phyloP scores from a whole-genome alignment of 2,888 invertebrate genomes.

The Brenthis ino region DNA sequence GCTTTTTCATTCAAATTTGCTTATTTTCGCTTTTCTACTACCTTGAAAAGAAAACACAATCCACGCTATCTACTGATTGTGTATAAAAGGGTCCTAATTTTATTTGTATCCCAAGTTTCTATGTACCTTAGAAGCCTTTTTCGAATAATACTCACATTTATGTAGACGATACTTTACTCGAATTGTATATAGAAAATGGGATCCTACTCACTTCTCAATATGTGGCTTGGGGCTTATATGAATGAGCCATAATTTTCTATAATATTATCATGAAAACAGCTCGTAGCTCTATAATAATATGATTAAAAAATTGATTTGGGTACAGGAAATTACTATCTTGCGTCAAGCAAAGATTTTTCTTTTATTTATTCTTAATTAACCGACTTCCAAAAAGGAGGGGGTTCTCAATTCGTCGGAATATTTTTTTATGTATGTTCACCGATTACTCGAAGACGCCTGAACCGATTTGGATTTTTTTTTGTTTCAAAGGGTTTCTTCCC shows the following conservation, averaged over 20 bases:
- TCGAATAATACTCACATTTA: conserved; percentile 17
- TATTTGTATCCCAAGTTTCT: conserved; percentile 31
- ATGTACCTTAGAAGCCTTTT: conserved; percentile 31
- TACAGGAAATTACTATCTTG: too few species aligned
- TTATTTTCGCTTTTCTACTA: conserved; percentile 8
- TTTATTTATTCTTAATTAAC: too few species aligned
- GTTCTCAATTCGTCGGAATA: too few species aligned
- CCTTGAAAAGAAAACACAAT: conserved; percentile 1
- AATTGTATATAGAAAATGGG: conserved; percentile 28
- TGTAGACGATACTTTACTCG: conserved; percentile 22
- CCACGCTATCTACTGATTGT: conserved; percentile 8
- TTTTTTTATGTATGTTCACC: too few species aligned
- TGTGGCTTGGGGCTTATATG: conserved; percentile 18
- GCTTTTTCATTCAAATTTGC: conserved; percentile 33
- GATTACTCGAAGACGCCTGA: too few species aligned
- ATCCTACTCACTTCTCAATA: conserved; percentile 27
- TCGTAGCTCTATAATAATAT: too few species aligned
- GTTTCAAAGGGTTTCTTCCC: too few species aligned
- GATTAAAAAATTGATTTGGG: too few species aligned
- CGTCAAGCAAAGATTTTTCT: too few species aligned
- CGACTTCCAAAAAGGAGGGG: too few species aligned
- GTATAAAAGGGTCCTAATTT: conserved; percentile 33
- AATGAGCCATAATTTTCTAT: conserved; percentile 1
- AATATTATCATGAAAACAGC: background rate
- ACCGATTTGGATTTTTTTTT: too few species aligned